A percentile compares a stretch with the other conserved stretches of the same genome.
Conservation (phyloP, 1,140 invertebrate species). For the Matsumurasca onukii region DNA sequence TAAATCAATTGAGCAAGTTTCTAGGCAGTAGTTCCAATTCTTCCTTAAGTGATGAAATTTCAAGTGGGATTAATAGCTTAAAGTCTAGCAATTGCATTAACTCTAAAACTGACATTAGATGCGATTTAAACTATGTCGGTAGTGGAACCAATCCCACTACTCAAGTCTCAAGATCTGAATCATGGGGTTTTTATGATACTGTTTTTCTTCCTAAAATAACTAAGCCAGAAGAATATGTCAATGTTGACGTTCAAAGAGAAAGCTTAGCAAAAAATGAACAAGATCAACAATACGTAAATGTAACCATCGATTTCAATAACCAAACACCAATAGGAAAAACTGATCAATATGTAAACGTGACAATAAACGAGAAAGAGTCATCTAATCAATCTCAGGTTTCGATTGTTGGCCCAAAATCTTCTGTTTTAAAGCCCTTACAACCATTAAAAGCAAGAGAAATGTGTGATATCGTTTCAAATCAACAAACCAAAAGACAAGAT, state of each 20-base stretch:
- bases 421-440: conserved; percentile 11
- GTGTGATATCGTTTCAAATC: conserved; percentile 2
- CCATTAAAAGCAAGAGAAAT: neutral
- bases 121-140: too few species aligned
- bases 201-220: conserved; percentile 40
- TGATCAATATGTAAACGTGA: neutral
- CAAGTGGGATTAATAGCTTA: too few species aligned
- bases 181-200: conserved; percentile 58
- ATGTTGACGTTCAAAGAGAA: conserved; percentile 35
- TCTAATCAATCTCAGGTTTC: neutral
- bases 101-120: too few species aligned
- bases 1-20: conserved; percentile 39
- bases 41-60: conserved; percentile 44
- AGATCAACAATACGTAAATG: conserved; percentile 42
- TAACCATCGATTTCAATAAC: too few species aligned
- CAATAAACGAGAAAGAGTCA: neutral
- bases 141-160: too few species aligned
- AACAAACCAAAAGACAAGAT: conserved; percentile 10
- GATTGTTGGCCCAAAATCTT: neutral
- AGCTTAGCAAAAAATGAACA: conserved; percentile 34
- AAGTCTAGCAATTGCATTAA: too few species aligned
- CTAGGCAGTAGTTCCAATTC: conserved; percentile 50
- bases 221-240: conserved; percentile 43
- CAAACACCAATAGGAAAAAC: conserved; percentile 18
- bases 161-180: conserved; percentile 53